Evolutionary conservation across 2,888 invertebrate species (phyloP).

Genomic region (Lissocephala sabroskyi): DNA sequence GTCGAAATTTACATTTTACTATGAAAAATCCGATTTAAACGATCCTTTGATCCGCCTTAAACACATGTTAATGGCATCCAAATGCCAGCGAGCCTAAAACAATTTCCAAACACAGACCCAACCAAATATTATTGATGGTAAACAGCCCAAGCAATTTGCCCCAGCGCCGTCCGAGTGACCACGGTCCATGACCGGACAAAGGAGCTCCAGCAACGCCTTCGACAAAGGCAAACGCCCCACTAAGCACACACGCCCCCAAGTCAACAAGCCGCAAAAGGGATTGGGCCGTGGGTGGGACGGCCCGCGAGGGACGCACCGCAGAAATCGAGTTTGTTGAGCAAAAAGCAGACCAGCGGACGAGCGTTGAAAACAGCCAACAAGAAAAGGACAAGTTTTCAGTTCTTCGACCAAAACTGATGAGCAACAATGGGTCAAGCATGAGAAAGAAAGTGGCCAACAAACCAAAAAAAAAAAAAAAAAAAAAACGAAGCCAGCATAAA

Average conservation of each 20-base stretch:
- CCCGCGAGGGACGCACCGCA: background rate
- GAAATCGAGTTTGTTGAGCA: no score
- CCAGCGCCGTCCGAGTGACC: slow-evolving; percentile 51
- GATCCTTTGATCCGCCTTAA: background rate
- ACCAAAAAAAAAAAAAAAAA: background rate
- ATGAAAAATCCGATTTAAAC: no score
- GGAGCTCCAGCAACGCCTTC: slow-evolving; percentile 11
- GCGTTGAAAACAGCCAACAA: slow-evolving; percentile 19
- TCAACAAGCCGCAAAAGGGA: background rate
- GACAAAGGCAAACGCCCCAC: slow-evolving; percentile 23
- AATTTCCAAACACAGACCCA: slow-evolving; percentile 27
- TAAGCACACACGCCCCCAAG: slow-evolving; percentile 7
- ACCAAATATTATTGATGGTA: slow-evolving; percentile 48
- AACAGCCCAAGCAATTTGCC: slow-evolving; percentile 53
- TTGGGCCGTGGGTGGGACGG: background rate
- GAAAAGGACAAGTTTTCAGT: slow-evolving; percentile 30
- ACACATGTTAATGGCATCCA: slow-evolving; percentile 4
- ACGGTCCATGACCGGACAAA: slow-evolving; percentile 18
- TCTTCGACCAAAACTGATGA: background rate
- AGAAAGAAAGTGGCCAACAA: background rate
- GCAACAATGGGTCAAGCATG: background rate
- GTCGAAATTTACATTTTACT: background rate
- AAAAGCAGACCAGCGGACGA: slow-evolving; percentile 13
- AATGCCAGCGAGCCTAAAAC: slow-evolving; percentile 14
- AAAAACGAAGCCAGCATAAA: background rate